Base-by-base conservation (phyloP, 2,113 vertebrate species). In the Crotophaga sulcirostris region DNA sequence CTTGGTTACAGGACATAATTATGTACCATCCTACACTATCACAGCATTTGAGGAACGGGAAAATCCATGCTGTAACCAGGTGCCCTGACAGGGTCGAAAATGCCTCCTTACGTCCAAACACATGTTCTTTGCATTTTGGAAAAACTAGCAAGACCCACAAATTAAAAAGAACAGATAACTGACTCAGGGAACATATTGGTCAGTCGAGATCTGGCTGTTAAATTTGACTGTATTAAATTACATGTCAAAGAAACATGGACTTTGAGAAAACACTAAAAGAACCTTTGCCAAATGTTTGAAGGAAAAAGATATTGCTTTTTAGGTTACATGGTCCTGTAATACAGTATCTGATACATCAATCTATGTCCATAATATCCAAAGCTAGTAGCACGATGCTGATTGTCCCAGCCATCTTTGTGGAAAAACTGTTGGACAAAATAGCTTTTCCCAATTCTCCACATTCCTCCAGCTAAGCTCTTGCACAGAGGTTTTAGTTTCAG, bases 361-460 rank as follows among this genome's bases (percentile, higher is more conserved):
- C 49, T 69, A 58, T 33, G 34, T 63, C 18, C 44, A 77, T 64
- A 84, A 18, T 26, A 63, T 28, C 64, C 52, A 59, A 69, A 88
- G 51, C 59, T 24, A 78, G 47, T 33, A 86, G 56, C 60, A 67
- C 0, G 0, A 36, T 14, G 55, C 64, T 74, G 18, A 64, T 10
- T 59, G 42, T 51, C 33, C 64, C 60, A 77, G 56, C 4, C 44
- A 28, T 44, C 56, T 84, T 63, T 63, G 33, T 70, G 76, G 59
- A 47, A 93, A 84, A 87, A 55, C 24, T 20, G 16, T 10, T 44
- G 72, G 54, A 33, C 28, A 62, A 94, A 96, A 76, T 19, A 54
- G 49, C 51, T 92, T 88, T 90, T 86, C 90, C 78, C 63, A 93
- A n/a, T 76, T 95, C 91, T 42, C n/a, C 54, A 56, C 40, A 85